Evolutionary conservation across 2,797 vertebrate species (phyloP), one percentile per base, ranked within the genome.

Genomic region (Zenarchopterus dispar): DNA sequence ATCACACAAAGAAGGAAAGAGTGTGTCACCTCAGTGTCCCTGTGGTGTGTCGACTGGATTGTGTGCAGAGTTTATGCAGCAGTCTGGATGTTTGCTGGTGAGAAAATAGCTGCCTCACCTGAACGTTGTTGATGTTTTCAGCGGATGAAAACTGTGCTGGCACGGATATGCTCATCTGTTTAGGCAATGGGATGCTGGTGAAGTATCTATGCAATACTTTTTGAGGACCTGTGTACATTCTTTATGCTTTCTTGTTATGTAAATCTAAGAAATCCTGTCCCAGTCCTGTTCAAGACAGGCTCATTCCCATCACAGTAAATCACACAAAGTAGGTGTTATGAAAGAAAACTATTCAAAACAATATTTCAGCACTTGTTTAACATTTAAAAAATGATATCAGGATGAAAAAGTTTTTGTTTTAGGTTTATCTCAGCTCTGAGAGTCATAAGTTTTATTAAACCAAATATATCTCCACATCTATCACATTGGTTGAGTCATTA

Each of bases 171-270:
- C 17, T 41, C 43, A 55, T 67, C 63, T 71, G 57, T 73, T 63
- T 65, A 31, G 65, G 54, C 75, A 68, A 53, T 65, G 41, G 67
- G 64, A 53, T 47, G 59, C 54, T n/a, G 4, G 39, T 62, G 51
- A 68, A 46, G 66, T 70, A 82, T 72, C 48, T 56, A 63, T 71
- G 26, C 45, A 36, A 33, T 53, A 47, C 19, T 50, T 44, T 57
- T 36, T 23, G 45, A 33, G 36, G n/a, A 64, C 56, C 11, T 41
- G 6, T 41, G 7, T 45, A 28, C 6, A 6, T 44, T 46, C 11
- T 60, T 56, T 55, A 42, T 11, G 13, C 16, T 22, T 3, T 46
- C 70, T 41, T 57, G 23, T 45, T 23, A 51, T 28, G 44, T 23
- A 55, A 62, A 41, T 54, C n/a, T 18, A 52, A 63, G 36, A 59